Evolutionary conservation across 2,888 invertebrate species (phyloP).

Genomic region (Adelphocoris suturalis): DNA sequence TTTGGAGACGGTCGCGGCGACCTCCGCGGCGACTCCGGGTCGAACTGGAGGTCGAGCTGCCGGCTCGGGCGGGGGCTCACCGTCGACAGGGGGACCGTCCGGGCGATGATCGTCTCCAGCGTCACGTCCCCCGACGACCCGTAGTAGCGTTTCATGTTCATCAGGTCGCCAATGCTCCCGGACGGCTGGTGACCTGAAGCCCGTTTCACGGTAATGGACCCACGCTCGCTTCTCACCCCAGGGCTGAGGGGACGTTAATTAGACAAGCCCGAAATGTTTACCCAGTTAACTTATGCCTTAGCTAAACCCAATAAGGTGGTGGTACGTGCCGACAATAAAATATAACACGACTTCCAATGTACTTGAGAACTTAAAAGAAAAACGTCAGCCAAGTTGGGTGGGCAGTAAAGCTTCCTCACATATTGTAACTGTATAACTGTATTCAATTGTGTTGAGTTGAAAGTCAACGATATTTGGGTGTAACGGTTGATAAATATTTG

Average conservation of each 20-base stretch:
- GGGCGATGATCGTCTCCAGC: conserved; percentile 84
- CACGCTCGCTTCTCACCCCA: conserved; percentile 34
- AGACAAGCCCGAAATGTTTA: too few relatives aligned
- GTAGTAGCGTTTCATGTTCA: conserved; percentile 87
- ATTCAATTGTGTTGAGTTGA: too few relatives aligned
- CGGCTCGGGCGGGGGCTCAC: conserved; percentile 80
- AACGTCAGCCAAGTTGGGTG: too few relatives aligned
- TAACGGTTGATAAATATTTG: too few relatives aligned
- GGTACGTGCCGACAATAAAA: background rate
- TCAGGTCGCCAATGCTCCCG: conserved; percentile 88
- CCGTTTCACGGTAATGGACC: conserved; percentile 51
- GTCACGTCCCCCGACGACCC: conserved; percentile 86
- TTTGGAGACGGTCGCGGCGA: conserved; percentile 62
- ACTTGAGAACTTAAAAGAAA: too few relatives aligned
- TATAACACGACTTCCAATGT: too few relatives aligned
- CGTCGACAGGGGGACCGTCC: conserved; percentile 86
- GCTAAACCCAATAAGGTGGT: background rate
- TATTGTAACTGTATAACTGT: too few relatives aligned
- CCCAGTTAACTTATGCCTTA: too few relatives aligned
- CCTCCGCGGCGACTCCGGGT: conserved; percentile 41
- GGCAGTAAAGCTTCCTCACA: too few relatives aligned
- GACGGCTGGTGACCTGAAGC: conserved; percentile 72
- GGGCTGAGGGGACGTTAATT: background rate
- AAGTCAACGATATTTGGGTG: too few relatives aligned
- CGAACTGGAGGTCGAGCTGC: conserved; percentile 55